These are phyloP conservation scores for Eulemur albifrons DNA, from an alignment of 2,797 vertebrate genomes.

Conservation along the genomic window DNA sequence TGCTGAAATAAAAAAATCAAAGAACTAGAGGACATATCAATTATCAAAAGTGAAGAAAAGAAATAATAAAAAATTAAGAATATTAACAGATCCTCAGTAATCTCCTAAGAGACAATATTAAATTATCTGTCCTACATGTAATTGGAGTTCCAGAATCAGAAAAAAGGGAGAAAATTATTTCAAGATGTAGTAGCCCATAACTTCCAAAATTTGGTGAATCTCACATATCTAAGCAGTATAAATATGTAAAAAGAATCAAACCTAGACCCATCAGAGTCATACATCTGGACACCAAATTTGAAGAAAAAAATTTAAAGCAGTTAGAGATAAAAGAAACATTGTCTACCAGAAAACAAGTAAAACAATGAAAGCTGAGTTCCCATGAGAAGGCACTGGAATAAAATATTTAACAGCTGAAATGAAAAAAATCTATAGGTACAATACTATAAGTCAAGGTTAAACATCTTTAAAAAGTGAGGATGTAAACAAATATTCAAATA, in stretches of 20 bases:
- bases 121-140: neutral
- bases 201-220: neutral
- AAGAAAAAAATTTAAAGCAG: neutral
- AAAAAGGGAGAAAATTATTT: neutral
- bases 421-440: neutral
- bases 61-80: neutral
- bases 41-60: neutral
- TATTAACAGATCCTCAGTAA: neutral
- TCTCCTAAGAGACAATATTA: neutral
- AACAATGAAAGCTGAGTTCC: neutral
- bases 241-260: neutral
- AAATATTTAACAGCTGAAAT: neutral
- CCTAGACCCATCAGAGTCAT: neutral
- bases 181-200: neutral
- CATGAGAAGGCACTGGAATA: neutral
- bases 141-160: neutral
- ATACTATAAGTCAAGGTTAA: neutral
- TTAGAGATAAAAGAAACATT: neutral
- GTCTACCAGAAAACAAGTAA: neutral
- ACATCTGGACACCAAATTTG: neutral
- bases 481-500: neutral
- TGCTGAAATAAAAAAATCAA: neutral
- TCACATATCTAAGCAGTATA: neutral
- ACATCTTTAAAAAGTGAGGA: neutral
- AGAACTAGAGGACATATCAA: neutral